Conservation (phyloP, 2,113 vertebrate genomes). For the Crotalus helleri region DNA sequence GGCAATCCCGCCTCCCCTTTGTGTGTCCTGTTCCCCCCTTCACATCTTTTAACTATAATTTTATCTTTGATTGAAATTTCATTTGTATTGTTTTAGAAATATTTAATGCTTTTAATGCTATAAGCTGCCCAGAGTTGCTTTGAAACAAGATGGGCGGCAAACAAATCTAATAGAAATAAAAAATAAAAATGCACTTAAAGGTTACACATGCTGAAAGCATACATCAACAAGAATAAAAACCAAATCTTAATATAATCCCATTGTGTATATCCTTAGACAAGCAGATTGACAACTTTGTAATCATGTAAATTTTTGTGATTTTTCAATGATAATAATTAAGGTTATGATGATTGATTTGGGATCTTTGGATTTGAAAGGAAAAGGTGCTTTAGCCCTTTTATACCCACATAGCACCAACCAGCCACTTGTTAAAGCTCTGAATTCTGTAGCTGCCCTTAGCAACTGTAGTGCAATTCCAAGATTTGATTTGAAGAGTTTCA, state of each 20-base stretch:
- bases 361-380: not conserved
- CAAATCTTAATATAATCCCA: not conserved
- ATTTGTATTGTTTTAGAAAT: not conserved
- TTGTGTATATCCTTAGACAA: not conserved
- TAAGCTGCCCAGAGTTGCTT: not conserved
- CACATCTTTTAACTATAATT: not conserved
- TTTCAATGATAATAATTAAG: not conserved
- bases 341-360: not conserved
- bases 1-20: not conserved
- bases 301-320: not conserved
- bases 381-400: not conserved
- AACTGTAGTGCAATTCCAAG: not conserved
- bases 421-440: not conserved
- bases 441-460: not conserved
- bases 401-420: not conserved
- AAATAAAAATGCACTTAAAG: not conserved
- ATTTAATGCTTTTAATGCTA: not conserved
- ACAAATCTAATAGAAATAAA: not conserved
- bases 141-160: not conserved
- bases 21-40: not conserved
- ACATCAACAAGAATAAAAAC: not conserved
- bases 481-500: not conserved
- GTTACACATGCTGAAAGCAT: not conserved
- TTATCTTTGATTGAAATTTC: not conserved
- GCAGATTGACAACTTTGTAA: not conserved